phyloP scores from a whole-genome alignment of 2,797 vertebrate species.

The Enteromius treurensis region DNA sequence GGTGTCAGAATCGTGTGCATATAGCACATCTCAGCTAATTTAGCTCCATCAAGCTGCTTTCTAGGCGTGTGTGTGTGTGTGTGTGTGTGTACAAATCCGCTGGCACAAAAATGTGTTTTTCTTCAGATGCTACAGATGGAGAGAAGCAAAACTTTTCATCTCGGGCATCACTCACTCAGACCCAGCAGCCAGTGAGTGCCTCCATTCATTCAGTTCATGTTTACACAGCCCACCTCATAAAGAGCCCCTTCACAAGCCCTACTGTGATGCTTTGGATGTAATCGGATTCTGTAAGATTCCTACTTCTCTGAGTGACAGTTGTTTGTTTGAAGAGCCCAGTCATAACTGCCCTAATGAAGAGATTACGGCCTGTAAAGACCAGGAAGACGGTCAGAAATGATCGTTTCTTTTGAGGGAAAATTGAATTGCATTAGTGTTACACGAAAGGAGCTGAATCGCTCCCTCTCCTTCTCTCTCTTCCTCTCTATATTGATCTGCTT shows the following conservation, averaged over 20 bases:
- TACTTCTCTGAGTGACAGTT: constrained; percentile 15
- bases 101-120: constrained; percentile 59
- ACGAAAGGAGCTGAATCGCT: constrained; percentile 20
- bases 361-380: background rate
- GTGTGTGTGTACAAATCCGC: constrained; percentile 19
- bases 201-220: constrained; percentile 53
- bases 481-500: constrained; percentile 46
- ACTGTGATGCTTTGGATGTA: background rate
- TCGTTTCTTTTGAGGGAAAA: constrained; percentile 21
- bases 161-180: constrained; percentile 66
- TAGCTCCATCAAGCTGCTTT: constrained; percentile 4
- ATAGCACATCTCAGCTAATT: background rate
- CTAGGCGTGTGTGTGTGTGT: constrained; percentile 13
- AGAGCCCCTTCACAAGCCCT: constrained; percentile 20
- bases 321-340: constrained; percentile 28
- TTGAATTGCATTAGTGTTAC: constrained; percentile 20
- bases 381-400: background rate
- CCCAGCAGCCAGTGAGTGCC: constrained; percentile 52
- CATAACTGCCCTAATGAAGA: constrained; percentile 36
- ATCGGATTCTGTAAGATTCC: background rate
- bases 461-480: background rate
- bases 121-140: constrained; percentile 62
- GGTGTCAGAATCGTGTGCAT: background rate
- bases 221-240: constrained; percentile 53
- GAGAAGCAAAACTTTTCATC: constrained; percentile 65